phyloP scores from a whole-genome alignment of 92 coral and sea anemone species.

The Palythoa caribaeorum region DNA sequence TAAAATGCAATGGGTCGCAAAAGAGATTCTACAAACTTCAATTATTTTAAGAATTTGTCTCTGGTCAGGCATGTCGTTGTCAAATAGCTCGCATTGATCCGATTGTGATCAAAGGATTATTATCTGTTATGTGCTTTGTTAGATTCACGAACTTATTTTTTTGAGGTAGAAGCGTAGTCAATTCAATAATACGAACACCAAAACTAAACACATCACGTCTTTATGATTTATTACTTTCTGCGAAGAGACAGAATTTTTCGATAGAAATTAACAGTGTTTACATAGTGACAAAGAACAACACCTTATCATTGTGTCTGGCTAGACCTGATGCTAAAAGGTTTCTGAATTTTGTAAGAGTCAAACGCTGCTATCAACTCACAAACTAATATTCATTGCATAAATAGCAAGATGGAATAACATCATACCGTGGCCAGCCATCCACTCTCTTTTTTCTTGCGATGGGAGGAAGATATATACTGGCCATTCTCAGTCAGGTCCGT shows the following conservation, averaged over 20 bases:
- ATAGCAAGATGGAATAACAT: background rate
- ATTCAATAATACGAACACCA: background rate
- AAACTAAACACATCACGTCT: background rate
- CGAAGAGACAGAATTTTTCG: background rate
- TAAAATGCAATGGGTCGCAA: no score
- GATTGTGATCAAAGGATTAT: background rate
- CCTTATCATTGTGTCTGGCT: background rate
- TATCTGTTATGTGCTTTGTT: background rate
- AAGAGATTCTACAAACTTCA: no score
- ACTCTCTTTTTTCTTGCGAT: constrained; percentile 97
- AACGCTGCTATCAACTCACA: background rate
- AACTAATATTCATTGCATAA: constrained; percentile 24
- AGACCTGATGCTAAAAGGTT: background rate
- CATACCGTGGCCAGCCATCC: constrained; percentile 90
- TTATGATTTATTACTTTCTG: background rate
- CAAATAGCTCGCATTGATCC: background rate
- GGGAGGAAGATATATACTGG: constrained; percentile 95
- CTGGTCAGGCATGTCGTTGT: background rate
- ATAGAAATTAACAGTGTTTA: background rate
- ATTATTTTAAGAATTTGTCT: no score
- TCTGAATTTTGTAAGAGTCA: background rate
- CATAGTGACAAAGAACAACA: constrained; percentile 14
- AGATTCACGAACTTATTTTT: background rate
- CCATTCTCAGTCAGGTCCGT: constrained; percentile 58
- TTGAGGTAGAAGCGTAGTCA: background rate